Evolutionary conservation across 2,888 invertebrate species (phyloP).

Genomic region (Notocelia uddmanniana): DNA sequence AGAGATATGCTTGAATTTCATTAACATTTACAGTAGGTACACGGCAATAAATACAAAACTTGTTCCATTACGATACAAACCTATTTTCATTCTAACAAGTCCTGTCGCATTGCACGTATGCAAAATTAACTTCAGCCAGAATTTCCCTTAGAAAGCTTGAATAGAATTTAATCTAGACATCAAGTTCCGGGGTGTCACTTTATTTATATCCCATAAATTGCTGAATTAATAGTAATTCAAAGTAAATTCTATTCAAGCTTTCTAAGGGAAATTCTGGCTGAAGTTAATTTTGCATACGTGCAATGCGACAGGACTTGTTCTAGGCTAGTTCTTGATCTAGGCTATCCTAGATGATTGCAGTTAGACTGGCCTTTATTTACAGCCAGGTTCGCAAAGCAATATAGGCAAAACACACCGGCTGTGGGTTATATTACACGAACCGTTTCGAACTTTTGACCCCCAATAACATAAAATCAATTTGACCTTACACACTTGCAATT

Average conservation of each 20-base stretch:
- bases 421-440: no score
- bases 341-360: not conserved
- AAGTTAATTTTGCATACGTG: constrained; percentile 59
- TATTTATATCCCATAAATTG: constrained; percentile 9
- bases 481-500: no score
- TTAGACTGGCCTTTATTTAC: not conserved
- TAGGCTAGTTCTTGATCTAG: no score
- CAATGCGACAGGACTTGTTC: constrained; percentile 25
- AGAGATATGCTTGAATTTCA: not conserved
- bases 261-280: constrained; percentile 71
- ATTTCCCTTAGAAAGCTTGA: constrained; percentile 76
- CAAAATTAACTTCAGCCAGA: constrained; percentile 64
- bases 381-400: no score
- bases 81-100: constrained; percentile 18
- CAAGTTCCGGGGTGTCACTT: constrained; percentile 52
- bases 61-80: constrained; percentile 10
- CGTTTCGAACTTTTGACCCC: no score
- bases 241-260: constrained; percentile 77
- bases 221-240: constrained; percentile 4
- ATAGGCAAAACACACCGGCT: no score
- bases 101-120: constrained; percentile 47
- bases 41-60: constrained; percentile 13
- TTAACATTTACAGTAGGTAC: constrained; percentile 12
- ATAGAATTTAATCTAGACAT: constrained; percentile 76
- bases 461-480: no score